Evolutionary conservation across 2,113 vertebrate species (phyloP).

Genomic region (Chloropsis hardwickii): DNA sequence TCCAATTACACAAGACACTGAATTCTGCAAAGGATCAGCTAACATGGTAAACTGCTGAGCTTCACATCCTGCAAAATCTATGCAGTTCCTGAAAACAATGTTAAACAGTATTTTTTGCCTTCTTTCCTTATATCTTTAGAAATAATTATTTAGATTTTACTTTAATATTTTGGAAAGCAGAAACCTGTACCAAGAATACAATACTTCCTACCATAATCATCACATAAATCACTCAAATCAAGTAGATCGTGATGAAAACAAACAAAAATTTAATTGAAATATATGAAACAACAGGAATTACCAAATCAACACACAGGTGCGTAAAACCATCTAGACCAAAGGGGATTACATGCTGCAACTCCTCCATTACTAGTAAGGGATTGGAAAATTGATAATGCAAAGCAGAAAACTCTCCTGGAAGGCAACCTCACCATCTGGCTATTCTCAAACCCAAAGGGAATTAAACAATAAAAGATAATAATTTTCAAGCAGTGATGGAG

Average conservation of each 20-base stretch:
- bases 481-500: slow-evolving; percentile 24
- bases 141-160: neutral
- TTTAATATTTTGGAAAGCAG: neutral
- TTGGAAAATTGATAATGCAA: slow-evolving; percentile 21
- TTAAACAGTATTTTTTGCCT: neutral
- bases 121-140: neutral
- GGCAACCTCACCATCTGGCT: slow-evolving; percentile 41
- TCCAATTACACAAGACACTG: neutral
- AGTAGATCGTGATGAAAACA: neutral
- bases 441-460: slow-evolving; percentile 22
- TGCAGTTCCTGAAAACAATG: neutral
- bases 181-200: neutral
- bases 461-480: slow-evolving; percentile 40
- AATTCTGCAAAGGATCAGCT: neutral
- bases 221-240: neutral
- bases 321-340: neutral
- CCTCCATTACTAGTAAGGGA: neutral
- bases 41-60: neutral
- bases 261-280: neutral
- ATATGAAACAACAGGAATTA: neutral
- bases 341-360: neutral
- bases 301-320: neutral
- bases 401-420: slow-evolving; percentile 13
- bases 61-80: neutral
- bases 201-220: neutral